phyloP scores from a whole-genome alignment of 2,888 invertebrate genomes.

The Tenthredo scrophulariae region DNA sequence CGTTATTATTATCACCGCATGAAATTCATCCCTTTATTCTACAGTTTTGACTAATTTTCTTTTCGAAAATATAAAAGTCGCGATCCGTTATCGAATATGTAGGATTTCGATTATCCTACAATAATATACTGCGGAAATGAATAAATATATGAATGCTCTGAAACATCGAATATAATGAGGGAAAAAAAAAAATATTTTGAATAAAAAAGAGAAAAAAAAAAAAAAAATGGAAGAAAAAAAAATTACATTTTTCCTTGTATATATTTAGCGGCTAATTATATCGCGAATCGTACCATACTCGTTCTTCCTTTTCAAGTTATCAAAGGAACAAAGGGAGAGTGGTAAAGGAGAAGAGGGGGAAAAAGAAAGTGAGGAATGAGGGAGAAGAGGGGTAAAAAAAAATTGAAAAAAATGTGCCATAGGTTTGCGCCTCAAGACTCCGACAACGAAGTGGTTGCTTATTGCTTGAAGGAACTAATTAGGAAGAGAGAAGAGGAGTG shows the following conservation, averaged over 20 bases:
- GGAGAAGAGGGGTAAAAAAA: not conserved
- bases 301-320: not conserved
- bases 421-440: slow-evolving; percentile 5
- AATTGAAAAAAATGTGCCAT: not conserved
- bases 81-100: too few relatives aligned
- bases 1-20: too few relatives aligned
- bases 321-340: not conserved
- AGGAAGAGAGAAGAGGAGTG: slow-evolving; percentile 30
- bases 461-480: slow-evolving; percentile 43
- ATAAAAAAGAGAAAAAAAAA: not conserved
- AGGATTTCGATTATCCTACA: too few relatives aligned
- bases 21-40: too few relatives aligned
- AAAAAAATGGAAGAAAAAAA: not conserved
- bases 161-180: too few relatives aligned
- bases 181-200: not conserved
- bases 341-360: not conserved
- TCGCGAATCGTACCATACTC: not conserved
- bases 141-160: too few relatives aligned
- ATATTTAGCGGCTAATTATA: not conserved
- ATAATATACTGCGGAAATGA: too few relatives aligned
- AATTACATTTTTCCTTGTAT: not conserved
- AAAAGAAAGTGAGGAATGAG: not conserved
- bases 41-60: too few relatives aligned
- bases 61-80: too few relatives aligned
- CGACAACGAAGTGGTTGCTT: slow-evolving; percentile 29